These are phyloP conservation scores for Tetanocera ferruginea DNA, from an alignment of 2,888 invertebrate genomes.

Conservation along the genomic window DNA sequence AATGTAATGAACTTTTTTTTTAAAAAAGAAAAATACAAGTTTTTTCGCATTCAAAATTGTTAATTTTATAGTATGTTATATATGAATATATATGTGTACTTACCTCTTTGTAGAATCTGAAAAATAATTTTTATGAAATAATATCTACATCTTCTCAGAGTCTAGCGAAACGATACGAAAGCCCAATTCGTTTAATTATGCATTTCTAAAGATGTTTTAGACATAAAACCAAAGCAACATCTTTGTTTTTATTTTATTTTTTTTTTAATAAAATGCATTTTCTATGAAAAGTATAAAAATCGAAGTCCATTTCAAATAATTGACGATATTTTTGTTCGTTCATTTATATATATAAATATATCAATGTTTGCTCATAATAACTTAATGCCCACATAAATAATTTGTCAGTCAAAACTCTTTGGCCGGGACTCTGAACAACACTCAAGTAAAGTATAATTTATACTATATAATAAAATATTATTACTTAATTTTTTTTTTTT, in stretches of 20 bases:
- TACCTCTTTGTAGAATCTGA: conserved; percentile 34
- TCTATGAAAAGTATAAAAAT: conserved; percentile 58
- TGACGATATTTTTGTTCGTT: conserved; percentile 70
- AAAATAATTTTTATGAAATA: conserved; percentile 14
- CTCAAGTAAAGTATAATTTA: no score
- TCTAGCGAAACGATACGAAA: conserved; percentile 5
- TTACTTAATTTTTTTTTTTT: no score
- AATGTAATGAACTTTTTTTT: conserved; percentile 37
- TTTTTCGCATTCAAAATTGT: conserved; percentile 3
- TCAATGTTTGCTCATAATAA: conserved; percentile 54
- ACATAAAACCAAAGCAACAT: background rate
- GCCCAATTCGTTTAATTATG: conserved; percentile 14
- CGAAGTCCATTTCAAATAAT: conserved; percentile 69
- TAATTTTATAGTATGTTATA: background rate
- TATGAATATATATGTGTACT: conserved; percentile 35
- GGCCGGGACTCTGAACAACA: conserved; percentile 63
- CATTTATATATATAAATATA: conserved; percentile 60
- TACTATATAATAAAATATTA: no score
- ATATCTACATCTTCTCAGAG: conserved; percentile 11
- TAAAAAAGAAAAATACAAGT: background rate
- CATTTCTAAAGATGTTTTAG: background rate
- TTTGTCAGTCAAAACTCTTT: conserved; percentile 69
- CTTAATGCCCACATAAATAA: conserved; percentile 52
- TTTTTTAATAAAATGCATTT: conserved; percentile 33
- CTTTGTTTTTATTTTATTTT: conserved; percentile 38